Base-by-base conservation (phyloP, 2,888 invertebrate genomes). In the Monochamus alternatus region DNA sequence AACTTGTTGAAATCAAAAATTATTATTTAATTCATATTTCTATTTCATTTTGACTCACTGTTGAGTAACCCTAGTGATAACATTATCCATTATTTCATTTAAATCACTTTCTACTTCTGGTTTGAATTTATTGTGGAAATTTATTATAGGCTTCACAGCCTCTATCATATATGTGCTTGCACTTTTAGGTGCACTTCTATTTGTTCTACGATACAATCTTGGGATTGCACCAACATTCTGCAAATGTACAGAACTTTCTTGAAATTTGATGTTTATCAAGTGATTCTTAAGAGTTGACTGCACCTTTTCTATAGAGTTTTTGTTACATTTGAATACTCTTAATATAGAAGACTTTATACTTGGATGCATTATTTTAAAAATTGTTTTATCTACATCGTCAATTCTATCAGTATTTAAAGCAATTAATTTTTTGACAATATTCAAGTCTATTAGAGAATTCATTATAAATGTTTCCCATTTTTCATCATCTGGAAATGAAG, bases 221-320 rank as follows among this genome's bases (percentile, higher is more conserved):
- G 99, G 99, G 88, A 99, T 96, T 87, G 98, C 97, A 82, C 94
- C 95, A 4, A 98, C 97, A 91, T 95, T 95, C 79, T 94, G 93
- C 81, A 96, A 90, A 81, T 93, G 92, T 32, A 90, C 87, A 68
- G 92, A 90, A 84, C 93, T 90, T 75, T 90, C 89, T 9, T 81
- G 79, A 55, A 85, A 81, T 82, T 87, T 87, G 55, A 85, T 78
- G 43, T 77, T 77, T 52, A 86, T 80, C 60, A 88, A 77, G 74
- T 85, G 79, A 43, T 85, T 75, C 78, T 81, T 82, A 62, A 87
- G 77, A 62, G 81, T 81, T 7, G 75, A 73, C 62, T 83, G 81
- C 38, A 83, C 79, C 14, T 75, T 70, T 47, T 79, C 76, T 32
- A 86, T 79, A 12, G 78, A 66, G 52, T 81, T 80, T 14, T 75